Conservation (phyloP, 1,140 invertebrate species). For the Pseudomyrmex flavicornis region DNA sequence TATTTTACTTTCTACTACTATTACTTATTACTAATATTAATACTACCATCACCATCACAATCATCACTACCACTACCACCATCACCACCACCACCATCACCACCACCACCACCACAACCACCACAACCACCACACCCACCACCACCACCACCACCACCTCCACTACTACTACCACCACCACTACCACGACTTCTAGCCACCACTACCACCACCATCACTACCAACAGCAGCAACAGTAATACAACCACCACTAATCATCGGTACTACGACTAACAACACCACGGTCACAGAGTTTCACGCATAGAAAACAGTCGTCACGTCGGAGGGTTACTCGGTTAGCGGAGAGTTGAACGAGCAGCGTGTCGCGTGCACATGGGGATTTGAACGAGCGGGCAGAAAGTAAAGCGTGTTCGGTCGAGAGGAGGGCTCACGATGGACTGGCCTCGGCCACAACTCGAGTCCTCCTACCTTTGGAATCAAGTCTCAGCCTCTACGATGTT, state of each 20-base stretch:
- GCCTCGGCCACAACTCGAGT: conserved; percentile 78
- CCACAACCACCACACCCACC: conserved; percentile 33
- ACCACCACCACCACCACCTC: not conserved
- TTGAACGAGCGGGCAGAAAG: conserved; percentile 81
- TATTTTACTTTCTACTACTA: too few relatives aligned
- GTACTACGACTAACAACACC: conserved; percentile 10
- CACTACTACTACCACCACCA: not conserved
- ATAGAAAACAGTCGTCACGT: not conserved
- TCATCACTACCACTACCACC: too few relatives aligned
- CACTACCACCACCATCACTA: conserved; percentile 41
- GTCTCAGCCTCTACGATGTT: conserved; percentile 83
- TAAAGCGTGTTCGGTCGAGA: conserved; percentile 82
- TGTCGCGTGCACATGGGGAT: conserved; percentile 75
- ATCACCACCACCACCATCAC: too few relatives aligned
- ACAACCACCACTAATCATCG: not conserved
- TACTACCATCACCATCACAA: too few relatives aligned
- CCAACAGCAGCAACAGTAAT: conserved; percentile 23
- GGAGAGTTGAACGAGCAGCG: conserved; percentile 71
- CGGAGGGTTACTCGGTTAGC: conserved; percentile 31
- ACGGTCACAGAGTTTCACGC: conserved; percentile 20
- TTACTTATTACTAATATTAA: too few relatives aligned
- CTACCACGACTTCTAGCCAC: conserved; percentile 17
- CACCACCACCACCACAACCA: not conserved
- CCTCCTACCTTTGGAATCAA: conserved; percentile 83
- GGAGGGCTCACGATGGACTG: conserved; percentile 85